Evolutionary conservation across 1,140 invertebrate genomes (phyloP).

Genomic region (Dendroctonus ponderosae): DNA sequence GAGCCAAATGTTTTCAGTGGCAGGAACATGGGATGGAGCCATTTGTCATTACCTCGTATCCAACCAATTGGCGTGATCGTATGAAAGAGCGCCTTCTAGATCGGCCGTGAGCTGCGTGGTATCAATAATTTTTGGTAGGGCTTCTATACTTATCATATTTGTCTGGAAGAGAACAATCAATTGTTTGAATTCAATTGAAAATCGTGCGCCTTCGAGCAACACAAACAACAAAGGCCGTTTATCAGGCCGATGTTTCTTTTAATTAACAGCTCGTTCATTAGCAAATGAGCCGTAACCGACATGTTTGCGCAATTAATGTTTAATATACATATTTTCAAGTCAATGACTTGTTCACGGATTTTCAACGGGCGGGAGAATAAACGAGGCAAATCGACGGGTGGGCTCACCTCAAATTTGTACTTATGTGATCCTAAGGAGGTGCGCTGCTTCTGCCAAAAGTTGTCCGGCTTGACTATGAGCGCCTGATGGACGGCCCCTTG

Average conservation of each 20-base stretch:
- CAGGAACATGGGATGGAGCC: neutral
- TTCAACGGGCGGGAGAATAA: no score
- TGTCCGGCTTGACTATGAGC: slow-evolving; percentile 97
- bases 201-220: no score
- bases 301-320: no score
- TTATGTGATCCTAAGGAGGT: slow-evolving; percentile 95
- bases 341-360: no score
- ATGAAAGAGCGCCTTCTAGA: slow-evolving; percentile 89
- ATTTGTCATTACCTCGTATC: slow-evolving; percentile 62
- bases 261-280: no score
- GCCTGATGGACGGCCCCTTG: slow-evolving; percentile 80
- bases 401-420: slow-evolving; percentile 94
- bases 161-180: slow-evolving; percentile 67
- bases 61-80: slow-evolving; percentile 96
- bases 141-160: slow-evolving; percentile 92
- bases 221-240: no score
- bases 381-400: slow-evolving; percentile 1
- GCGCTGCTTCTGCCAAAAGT: slow-evolving; percentile 99
- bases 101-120: slow-evolving; percentile 87
- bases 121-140: slow-evolving; percentile 88
- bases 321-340: no score
- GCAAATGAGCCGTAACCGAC: no score
- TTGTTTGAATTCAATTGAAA: neutral
- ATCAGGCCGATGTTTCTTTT: no score
- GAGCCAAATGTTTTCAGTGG: neutral